Evolutionary conservation across 2,888 invertebrate species (phyloP).

Genomic region (Papilio gigon): DNA sequence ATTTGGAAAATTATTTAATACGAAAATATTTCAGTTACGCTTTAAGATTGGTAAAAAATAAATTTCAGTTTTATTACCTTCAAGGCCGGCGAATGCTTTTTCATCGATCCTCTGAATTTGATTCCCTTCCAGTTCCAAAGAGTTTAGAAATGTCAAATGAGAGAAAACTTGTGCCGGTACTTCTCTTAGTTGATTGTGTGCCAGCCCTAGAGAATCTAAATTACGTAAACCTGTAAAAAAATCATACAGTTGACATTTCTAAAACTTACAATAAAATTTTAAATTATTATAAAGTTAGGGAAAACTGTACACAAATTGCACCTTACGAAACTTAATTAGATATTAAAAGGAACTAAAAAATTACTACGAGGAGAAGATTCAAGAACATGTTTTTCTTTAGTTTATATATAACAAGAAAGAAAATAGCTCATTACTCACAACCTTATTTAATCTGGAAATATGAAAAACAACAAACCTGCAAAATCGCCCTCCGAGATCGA

Average conservation of each 20-base stretch:
- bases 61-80: conserved; percentile 84
- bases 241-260: background rate
- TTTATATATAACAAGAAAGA: no score
- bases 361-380: background rate
- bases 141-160: conserved; percentile 90
- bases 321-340: background rate
- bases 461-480: conserved; percentile 82
- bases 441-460: background rate
- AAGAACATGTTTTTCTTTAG: background rate
- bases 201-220: conserved; percentile 92
- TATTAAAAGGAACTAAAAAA: background rate
- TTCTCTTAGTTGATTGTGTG: conserved; percentile 90
- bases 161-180: conserved; percentile 92
- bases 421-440: background rate
- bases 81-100: conserved; percentile 92
- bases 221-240: conserved; percentile 85
- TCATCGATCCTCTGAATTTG: conserved; percentile 90
- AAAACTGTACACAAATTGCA: no score
- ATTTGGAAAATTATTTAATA: no score
- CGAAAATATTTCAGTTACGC: no score
- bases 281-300: background rate
- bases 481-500: conserved; percentile 92
- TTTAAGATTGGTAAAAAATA: no score
- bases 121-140: conserved; percentile 94
- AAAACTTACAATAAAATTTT: background rate